Base-by-base conservation (phyloP, 1,140 invertebrate genomes). In the Drosophila parabipectinata region DNA sequence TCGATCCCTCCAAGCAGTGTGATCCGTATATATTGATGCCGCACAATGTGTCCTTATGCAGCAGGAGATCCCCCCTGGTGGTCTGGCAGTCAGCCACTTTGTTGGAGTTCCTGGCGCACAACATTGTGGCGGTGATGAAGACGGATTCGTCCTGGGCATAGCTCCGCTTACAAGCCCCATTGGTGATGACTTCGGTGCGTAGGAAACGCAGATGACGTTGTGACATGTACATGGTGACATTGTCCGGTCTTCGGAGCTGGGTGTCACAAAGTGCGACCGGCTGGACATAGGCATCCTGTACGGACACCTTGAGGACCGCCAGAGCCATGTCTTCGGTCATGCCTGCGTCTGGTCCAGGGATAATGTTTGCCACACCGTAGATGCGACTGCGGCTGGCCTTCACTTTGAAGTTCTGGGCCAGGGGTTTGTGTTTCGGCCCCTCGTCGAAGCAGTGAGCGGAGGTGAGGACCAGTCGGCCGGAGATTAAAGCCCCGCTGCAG, bases 21-120 rank as follows among this genome's bases (percentile, higher is more conserved):
- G 78, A 47, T 15, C 61, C 77, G 15, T 80, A 77, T 1, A 80
- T 66, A 21, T 80, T 66, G 32, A 81, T 59, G 50, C 78, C 78
- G n/a, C 77, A 81, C 7, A 81, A 47, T 5, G 34, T 67, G 34
- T 61, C 48, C 10, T 56, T n/a, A 8, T 57, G 47, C 12, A 81
- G 21, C 6, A 80, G 32, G 1, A 59, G 32, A 54, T 80, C 78
- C 1, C 78, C 77, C 18, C 15, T 50, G 5, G 34, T 9, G 8
- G 72, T 76, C 50, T 59, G 55, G 12, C 78, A 81, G 32, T 81
- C 78, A 7, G 15, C 14, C 2, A 34, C 14, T 8, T 53, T 30
- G 47, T 72, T 66, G 2, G 78, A 56, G 21, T 80, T 81, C 2
- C 76, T 62, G 4, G 24, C 67, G 34, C 78, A 81, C 2, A 81